Base-by-base conservation (phyloP, 1,140 invertebrate genomes). In the Phthorimaea operculella region DNA sequence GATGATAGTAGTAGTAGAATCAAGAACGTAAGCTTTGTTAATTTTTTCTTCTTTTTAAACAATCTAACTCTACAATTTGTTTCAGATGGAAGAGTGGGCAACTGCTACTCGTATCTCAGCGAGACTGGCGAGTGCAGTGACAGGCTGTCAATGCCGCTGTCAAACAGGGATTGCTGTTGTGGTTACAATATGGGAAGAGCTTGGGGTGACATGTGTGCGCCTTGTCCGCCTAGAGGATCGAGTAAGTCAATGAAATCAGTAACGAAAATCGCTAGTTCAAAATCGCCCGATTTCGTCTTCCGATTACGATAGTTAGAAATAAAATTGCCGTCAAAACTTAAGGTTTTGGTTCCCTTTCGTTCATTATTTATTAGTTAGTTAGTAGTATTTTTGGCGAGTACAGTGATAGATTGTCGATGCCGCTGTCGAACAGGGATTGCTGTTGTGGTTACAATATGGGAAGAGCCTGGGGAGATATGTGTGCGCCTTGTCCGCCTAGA, bases 381-480 rank as follows among this genome's bases (percentile, higher is more conserved):
- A n/a, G n/a, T n/a, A n/a, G n/a, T n/a, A n/a, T n/a, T n/a, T n/a
- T n/a, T n/a, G n/a, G 90, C 6, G 88, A 90, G 54, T 96, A 93
- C 73, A 84, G 87, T 17, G 90, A 92, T 68, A 87, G 88, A 42
- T 74, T 96, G 53, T 76, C 89, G 0, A 89, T 93, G 67, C 82
- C 89, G 55, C 78, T 95, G 16, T 94, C 94, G 0, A 92, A 94
- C 73, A 89, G 91, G 58, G 94, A 96, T 76, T 96, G 95, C 70
- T 97, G 95, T 74, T 96, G 95, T 79, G 92, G 92, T 1, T 90
- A 92, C 71, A 95, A 95, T 68, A 95, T 96, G 90, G 94, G 94
- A 14, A 90, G 93, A 78, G 94, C 92, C 7, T 95, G 93, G 93
- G 93, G 93, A 3, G 92, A 92, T 52, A 86, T 90, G 52, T 96